Conservation (phyloP, 1,140 invertebrate species). For the Diplogasteroides magnus region DNA sequence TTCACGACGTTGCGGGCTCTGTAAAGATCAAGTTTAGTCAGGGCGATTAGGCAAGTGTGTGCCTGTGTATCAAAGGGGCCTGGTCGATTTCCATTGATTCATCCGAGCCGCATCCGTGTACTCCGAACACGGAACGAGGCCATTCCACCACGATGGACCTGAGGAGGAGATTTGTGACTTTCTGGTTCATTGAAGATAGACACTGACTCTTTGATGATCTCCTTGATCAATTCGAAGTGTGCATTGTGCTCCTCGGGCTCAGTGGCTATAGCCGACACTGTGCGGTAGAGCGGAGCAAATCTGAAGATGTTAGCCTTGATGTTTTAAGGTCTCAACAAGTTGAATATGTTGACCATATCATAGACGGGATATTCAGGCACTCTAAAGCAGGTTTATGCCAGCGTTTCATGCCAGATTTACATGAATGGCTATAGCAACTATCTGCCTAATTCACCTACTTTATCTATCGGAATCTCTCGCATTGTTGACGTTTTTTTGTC, state of each 20-base stretch:
- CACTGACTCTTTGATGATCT: background rate
- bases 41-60: background rate
- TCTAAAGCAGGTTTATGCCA: too few species aligned
- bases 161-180: background rate
- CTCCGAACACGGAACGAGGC: background rate
- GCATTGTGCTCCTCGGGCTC: background rate
- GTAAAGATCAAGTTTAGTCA: slow-evolving; percentile 4
- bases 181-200: background rate
- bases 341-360: too few species aligned
- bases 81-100: background rate
- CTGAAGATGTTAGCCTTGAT: background rate
- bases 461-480: background rate
- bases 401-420: background rate
- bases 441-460: background rate
- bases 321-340: background rate
- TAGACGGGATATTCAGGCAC: too few species aligned
- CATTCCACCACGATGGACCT: background rate
- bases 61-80: background rate
- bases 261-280: background rate
- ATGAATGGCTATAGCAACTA: background rate
- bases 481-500: too few species aligned
- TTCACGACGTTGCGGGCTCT: slow-evolving; percentile 34
- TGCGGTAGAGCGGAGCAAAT: background rate
- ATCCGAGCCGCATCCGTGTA: background rate
- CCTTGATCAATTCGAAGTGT: background rate